Evolutionary conservation across 2,888 invertebrate species (phyloP).

Genomic region (Caenorhabditis sp.): DNA sequence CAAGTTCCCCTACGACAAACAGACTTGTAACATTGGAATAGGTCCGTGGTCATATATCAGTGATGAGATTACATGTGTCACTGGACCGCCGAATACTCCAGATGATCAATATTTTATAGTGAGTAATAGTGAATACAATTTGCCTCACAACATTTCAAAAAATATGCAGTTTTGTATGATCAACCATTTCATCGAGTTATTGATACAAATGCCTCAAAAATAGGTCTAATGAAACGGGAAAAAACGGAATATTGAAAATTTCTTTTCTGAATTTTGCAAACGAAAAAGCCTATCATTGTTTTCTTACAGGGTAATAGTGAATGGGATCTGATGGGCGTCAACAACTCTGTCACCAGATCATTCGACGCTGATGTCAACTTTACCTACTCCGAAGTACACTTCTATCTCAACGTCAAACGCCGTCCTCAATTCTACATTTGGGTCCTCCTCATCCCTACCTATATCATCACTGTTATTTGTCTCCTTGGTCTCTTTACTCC

Average conservation of each 20-base stretch:
- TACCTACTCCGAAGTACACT: slow-evolving; percentile 47
- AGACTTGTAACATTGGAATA: slow-evolving; percentile 46
- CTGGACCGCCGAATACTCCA: slow-evolving; percentile 10
- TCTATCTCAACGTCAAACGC: slow-evolving; percentile 34
- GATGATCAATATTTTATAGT: slow-evolving; percentile 15
- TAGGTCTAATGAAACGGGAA: too few relatives aligned
- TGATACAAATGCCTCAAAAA: too few relatives aligned
- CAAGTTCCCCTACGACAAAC: slow-evolving; percentile 54
- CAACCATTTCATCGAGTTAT: too few relatives aligned
- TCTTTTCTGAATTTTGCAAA: too few relatives aligned
- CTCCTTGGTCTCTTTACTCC: slow-evolving; percentile 56
- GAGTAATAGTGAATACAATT: neutral
- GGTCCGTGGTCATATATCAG: slow-evolving; percentile 58
- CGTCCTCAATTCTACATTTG: slow-evolving; percentile 55
- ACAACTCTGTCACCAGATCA: slow-evolving; percentile 6
- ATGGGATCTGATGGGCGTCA: slow-evolving; percentile 47
- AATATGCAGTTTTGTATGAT: neutral
- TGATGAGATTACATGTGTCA: slow-evolving; percentile 34
- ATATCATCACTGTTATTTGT: slow-evolving; percentile 54
- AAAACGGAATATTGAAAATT: too few relatives aligned
- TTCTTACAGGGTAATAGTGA: slow-evolving; percentile 51
- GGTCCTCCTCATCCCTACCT: slow-evolving; percentile 56
- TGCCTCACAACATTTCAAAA: neutral
- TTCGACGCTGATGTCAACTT: slow-evolving; percentile 55
- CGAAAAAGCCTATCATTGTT: too few relatives aligned